Percentiles rank a stretch among this genome's conserved stretches.
Conservation (phyloP, 2,113 vertebrate genomes). For the Corythaixoides concolor region DNA sequence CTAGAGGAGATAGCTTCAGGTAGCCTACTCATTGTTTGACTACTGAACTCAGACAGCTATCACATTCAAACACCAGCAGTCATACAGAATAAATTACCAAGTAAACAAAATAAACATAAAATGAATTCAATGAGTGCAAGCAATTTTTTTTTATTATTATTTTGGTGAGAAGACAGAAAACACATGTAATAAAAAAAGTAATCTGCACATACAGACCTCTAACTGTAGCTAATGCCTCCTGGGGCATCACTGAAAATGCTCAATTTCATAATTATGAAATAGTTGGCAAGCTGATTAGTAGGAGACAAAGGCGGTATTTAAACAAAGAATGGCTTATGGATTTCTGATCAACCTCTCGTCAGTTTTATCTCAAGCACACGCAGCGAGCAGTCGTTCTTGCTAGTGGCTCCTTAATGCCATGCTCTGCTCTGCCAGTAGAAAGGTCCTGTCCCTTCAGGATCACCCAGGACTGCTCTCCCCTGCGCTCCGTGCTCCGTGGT, state of each 20-base stretch:
- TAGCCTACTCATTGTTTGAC: background rate
- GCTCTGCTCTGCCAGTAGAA: background rate
- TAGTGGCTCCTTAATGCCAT: fast-evolving
- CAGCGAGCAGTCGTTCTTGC: background rate
- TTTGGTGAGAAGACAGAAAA: background rate
- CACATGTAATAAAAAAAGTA: background rate
- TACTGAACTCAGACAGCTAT: background rate
- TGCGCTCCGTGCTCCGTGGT: fast-evolving
- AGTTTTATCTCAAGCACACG: background rate
- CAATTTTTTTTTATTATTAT: background rate
- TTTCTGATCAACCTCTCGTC: background rate
- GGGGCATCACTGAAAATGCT: background rate
- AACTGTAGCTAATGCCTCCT: background rate
- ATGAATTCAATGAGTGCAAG: background rate
- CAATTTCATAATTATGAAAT: background rate
- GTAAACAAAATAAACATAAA: conserved; percentile 1
- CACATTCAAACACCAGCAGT: conserved; percentile 15
- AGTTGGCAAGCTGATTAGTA: background rate
- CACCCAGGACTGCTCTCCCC: background rate
- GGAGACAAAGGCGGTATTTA: background rate
- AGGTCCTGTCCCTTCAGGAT: background rate
- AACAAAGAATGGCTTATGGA: background rate
- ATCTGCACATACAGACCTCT: background rate
- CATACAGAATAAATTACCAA: conserved; percentile 11
- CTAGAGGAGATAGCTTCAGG: background rate